These are phyloP conservation scores for Lasiurus cinereus DNA, from an alignment of 2,113 vertebrate genomes.

Conservation along the genomic window DNA sequence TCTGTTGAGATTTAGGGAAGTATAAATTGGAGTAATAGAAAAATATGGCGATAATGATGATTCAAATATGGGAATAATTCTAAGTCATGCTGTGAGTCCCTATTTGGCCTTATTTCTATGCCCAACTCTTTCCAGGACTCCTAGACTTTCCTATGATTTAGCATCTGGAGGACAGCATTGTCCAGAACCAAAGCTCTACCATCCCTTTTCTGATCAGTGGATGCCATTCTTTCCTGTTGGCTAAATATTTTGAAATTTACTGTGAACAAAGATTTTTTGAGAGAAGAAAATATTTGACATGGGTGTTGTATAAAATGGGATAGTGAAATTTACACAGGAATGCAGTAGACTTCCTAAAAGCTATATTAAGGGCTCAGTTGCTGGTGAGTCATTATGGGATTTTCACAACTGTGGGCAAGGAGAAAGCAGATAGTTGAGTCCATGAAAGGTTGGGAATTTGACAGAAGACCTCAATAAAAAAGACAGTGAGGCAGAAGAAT, in stretches of 20 bases:
- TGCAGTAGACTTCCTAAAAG: not conserved
- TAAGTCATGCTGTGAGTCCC: not conserved
- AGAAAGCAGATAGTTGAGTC: not conserved
- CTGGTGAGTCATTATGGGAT: not conserved
- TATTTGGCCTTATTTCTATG: not conserved
- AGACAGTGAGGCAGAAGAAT: not conserved
- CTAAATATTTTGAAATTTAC: slow-evolving; percentile 23
- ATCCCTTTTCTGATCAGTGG: not conserved
- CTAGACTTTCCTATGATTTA: not conserved
- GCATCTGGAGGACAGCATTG: not conserved
- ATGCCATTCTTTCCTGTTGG: not conserved
- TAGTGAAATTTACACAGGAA: not conserved
- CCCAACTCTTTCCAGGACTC: not conserved
- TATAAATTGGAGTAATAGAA: not conserved
- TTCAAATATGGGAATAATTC: slow-evolving; percentile 11
- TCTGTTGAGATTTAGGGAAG: not conserved
- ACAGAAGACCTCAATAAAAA: not conserved
- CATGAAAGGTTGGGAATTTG: not conserved
- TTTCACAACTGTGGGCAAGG: not conserved
- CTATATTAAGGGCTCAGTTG: not conserved
- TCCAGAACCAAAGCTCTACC: not conserved
- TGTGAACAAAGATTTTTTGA: not conserved
- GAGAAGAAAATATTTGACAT: not conserved
- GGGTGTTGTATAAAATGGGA: not conserved
- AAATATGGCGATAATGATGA: not conserved